Conservation (phyloP, 1,140 invertebrate species). For the Temnothorax longispinosus region DNA sequence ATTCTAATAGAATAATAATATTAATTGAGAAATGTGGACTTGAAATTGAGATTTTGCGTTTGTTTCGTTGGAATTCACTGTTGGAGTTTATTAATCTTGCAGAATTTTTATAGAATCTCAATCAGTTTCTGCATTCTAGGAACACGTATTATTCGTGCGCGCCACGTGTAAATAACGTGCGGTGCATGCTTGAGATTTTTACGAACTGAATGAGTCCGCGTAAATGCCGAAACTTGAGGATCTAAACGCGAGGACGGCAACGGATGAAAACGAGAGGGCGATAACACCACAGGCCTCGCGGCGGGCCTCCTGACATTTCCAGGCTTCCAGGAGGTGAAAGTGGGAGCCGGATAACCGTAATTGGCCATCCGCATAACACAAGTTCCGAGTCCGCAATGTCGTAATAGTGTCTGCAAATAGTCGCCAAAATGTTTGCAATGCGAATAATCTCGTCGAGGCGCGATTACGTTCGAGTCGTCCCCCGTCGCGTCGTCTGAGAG, state of each 20-base stretch:
- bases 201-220: neutral
- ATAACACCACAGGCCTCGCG: slow-evolving; percentile 32
- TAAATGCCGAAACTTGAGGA: slow-evolving; percentile 8
- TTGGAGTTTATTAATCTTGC: neutral
- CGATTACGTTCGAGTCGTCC: neutral
- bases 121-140: neutral
- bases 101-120: neutral
- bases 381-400: slow-evolving; percentile 54
- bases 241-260: neutral
- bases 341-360: slow-evolving; percentile 58
- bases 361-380: slow-evolving; percentile 57
- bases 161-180: neutral
- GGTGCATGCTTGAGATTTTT: neutral
- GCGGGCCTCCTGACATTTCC: slow-evolving; percentile 55
- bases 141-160: neutral
- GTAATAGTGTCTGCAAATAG: slow-evolving; percentile 39
- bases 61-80: neutral
- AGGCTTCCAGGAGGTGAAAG: slow-evolving; percentile 56
- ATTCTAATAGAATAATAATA: neutral
- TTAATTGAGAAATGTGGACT: neutral
- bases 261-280: slow-evolving; percentile 56
- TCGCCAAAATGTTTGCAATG: slow-evolving; percentile 19
- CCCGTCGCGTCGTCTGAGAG: neutral
- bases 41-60: neutral
- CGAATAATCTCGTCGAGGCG: slow-evolving; percentile 16